These are phyloP conservation scores for Gymnoscopelus microlampas DNA, from an alignment of 2,797 vertebrate genomes.

Conservation along the genomic window DNA sequence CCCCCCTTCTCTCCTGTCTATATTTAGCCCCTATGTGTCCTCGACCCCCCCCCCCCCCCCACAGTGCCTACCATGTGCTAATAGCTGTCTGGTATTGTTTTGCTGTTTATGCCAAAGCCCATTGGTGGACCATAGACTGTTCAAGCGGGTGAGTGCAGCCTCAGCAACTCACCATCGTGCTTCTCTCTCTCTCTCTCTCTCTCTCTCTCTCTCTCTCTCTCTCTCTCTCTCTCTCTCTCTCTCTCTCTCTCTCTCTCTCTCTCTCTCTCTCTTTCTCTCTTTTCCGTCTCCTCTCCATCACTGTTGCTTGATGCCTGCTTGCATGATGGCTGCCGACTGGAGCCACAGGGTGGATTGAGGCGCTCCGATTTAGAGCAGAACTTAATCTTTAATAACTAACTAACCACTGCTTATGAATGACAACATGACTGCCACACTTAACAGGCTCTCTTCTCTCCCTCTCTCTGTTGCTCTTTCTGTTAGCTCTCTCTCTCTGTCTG, in stretches of 20 bases:
- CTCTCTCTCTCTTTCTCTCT: slow-evolving; percentile 58
- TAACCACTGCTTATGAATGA: slow-evolving; percentile 86
- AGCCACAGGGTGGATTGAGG: slow-evolving; percentile 82
- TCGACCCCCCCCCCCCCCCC: slow-evolving; percentile 53
- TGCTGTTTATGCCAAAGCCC: slow-evolving; percentile 97
- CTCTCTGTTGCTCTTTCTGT: slow-evolving; percentile 16
- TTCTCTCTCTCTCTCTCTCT: slow-evolving; percentile 63
- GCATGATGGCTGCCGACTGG: slow-evolving; percentile 96
- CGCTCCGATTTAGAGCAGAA: slow-evolving; percentile 71
- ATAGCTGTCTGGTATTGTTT: slow-evolving; percentile 99
- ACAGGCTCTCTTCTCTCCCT: slow-evolving; percentile 57
- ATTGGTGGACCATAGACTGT: slow-evolving; percentile 99
- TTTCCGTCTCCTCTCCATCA: slow-evolving; percentile 72
- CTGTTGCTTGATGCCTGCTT: slow-evolving; percentile 97
- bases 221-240: slow-evolving; percentile 51
- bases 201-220: slow-evolving; percentile 38
- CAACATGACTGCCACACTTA: slow-evolving; percentile 73
- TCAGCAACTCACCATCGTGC: slow-evolving; percentile 91
- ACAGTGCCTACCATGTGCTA: slow-evolving; percentile 90
- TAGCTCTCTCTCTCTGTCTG: not conserved
- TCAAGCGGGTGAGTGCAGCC: slow-evolving; percentile 99
- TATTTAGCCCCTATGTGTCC: slow-evolving; percentile 68
- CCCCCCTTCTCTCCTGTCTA: slow-evolving; percentile 42
- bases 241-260: slow-evolving; percentile 81
- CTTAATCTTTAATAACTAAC: slow-evolving; percentile 59